Evolutionary conservation across 2,888 invertebrate genomes (phyloP).

Genomic region (Sipunculus nudus): DNA sequence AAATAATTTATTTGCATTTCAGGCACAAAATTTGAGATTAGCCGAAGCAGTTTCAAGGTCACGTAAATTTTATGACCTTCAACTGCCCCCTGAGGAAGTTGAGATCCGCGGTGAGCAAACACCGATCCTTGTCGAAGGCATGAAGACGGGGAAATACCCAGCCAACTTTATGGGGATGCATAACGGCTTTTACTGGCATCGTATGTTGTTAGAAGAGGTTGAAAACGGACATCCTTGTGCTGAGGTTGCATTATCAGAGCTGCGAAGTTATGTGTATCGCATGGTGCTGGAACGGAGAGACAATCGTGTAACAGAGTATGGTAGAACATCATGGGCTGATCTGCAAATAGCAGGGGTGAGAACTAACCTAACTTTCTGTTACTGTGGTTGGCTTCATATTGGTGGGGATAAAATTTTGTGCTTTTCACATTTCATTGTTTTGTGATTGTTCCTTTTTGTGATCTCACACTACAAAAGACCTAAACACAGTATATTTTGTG

Average conservation of each 20-base stretch:
- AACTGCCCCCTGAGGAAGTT: conserved; percentile 7
- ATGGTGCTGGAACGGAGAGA: conserved; percentile 51
- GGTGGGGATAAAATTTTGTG: too few relatives aligned
- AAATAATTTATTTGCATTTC: too few relatives aligned
- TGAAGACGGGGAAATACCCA: conserved; percentile 46
- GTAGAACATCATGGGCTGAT: conserved; percentile 46
- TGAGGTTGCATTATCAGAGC: conserved; percentile 46
- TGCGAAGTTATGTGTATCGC: conserved; percentile 52
- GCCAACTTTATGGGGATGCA: conserved; percentile 52
- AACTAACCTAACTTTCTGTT: too few relatives aligned
- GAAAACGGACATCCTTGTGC: conserved; percentile 41
- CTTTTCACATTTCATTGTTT: too few relatives aligned
- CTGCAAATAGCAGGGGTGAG: conserved; percentile 42
- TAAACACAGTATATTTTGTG: too few relatives aligned
- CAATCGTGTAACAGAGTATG: conserved; percentile 53
- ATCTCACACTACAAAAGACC: too few relatives aligned
- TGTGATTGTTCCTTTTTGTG: too few relatives aligned
- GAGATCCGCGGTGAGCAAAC: too few relatives aligned
- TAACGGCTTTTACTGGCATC: conserved; percentile 57
- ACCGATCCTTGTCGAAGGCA: too few relatives aligned
- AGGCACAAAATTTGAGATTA: too few relatives aligned
- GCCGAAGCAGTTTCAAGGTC: conserved; percentile 49
- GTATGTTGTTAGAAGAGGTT: conserved; percentile 43
- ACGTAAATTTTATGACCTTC: conserved; percentile 49
- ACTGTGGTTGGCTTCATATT: too few relatives aligned